Base-by-base conservation (phyloP, 2,113 vertebrate genomes). In the Xenus cinereus region DNA sequence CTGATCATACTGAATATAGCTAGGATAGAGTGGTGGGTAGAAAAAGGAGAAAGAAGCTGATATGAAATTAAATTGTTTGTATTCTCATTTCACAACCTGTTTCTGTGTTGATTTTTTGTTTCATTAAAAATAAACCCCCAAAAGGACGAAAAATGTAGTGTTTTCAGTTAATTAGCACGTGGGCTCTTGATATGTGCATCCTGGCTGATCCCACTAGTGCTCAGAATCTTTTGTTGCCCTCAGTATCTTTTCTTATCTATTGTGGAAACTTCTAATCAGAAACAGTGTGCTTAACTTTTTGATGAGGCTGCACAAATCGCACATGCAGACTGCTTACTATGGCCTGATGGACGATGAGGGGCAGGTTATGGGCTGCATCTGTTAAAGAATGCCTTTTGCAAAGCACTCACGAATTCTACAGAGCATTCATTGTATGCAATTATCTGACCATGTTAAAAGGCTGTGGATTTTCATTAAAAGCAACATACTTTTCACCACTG, bases 121-220 rank as follows among this genome's bases (percentile, higher is more conserved):
- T 33, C 23, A 24, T 45, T 45, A 28, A 45, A 64, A 75, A 53
- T 14, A 24, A n/a, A 45, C 2, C 3, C 9, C 20, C 19, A 21
- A 43, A 41, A 56, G 9, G 10, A 16, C 7, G 2, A 2, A 9
- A 67, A 37, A n/a, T 17, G 5, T 6, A 23, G 2, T 28, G 3
- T 83, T 86, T 83, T 86, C 23, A 30, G 15, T 73, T 35, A 77
- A 71, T 8, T 71, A 32, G 11, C 6, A 28, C 4, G 14, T 28
- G 18, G n/a, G 17, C 5, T 73, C 18, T 28, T 59, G 26, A 7
- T 28, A 33, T 9, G 9, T 18, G 17, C 17, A 8, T 39, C 22
- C 37, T 53, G n/a, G 9, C 32, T 64, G 48, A 67, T 48, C 28
- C 30, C n/a, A n/a, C 12, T 15, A 45, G 48, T 6, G 15, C 24